Base-by-base conservation (phyloP, 2,113 vertebrate species). In the Dicerorhinus sumatrensis region DNA sequence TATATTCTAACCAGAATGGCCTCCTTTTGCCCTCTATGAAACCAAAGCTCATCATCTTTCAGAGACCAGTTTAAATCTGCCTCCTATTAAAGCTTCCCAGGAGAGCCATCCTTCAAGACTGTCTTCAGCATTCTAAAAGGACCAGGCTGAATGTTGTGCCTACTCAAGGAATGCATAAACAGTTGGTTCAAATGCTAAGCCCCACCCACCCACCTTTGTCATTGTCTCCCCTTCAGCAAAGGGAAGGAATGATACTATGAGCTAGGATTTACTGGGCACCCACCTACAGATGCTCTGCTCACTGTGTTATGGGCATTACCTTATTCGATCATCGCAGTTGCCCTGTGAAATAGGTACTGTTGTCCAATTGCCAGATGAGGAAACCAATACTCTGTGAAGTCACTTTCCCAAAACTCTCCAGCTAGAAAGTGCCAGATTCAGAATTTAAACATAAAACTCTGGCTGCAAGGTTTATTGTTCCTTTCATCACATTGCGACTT, bases 371-470 rank as follows among this genome's bases (percentile, higher is more conserved):
- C 75, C 58, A 91, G 31, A 65, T 10, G 23, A 90, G 46, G 69
- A 97, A 93, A 56, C n/a, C 10, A 46, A 86, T n/a, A 39, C 13
- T 56, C 67, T 60, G 0, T 75, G 60, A 80, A 75, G 69, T 70
- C 85, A 80, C 51, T 76, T 95, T 85, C 69, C 27, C 60, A 62
- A 83, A 94, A 42, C 54, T 92, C 51, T 75, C 36, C 36, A 72
- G 80, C 33, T 70, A 27, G 33, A 4, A 92, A 83, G 10, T 80
- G 13, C 31, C 83, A 84, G 76, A 62, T 76, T 85, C 27, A 84
- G n/a, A 93, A 94, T 60, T 91, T 29, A 90, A 93, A 62, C n/a
- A 54, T 75, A 63, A 96, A 83, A 23, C 46, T 92, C 79, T 88
- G 63, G 3, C 0, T 87, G 5, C 12, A 42, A 85, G 21, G 8